These are phyloP conservation scores for Plumapathes pennacea DNA, from an alignment of 92 coral and sea anemone species.

Conservation along the genomic window DNA sequence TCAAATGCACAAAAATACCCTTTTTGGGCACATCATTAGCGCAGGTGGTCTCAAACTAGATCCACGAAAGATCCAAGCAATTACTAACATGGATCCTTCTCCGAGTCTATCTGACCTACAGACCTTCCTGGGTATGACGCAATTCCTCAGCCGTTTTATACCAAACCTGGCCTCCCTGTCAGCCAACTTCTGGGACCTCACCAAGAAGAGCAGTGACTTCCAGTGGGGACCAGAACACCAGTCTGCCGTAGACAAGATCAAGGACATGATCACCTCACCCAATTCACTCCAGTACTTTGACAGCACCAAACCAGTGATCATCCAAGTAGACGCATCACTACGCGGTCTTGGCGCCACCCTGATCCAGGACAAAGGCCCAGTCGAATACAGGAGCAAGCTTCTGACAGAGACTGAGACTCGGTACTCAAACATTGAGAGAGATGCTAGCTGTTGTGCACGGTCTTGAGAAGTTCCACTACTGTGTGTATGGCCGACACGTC, in stretches of 20 bases:
- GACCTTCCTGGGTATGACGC: slow-evolving; percentile 70
- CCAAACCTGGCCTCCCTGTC: slow-evolving; percentile 45
- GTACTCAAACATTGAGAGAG: slow-evolving; percentile 65
- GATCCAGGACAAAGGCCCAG: slow-evolving; percentile 61
- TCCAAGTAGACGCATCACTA: slow-evolving; percentile 59
- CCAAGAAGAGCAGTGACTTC: slow-evolving; percentile 44
- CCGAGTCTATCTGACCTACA: slow-evolving; percentile 55
- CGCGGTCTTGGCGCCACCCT: slow-evolving; percentile 62
- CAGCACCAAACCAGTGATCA: slow-evolving; percentile 48
- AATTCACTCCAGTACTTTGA: slow-evolving; percentile 59
- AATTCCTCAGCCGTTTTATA: slow-evolving; percentile 56
- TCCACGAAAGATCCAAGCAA: slow-evolving; percentile 54
- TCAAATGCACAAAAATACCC: slow-evolving; percentile 56
- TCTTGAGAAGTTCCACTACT: slow-evolving; percentile 56
- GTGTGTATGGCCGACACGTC: slow-evolving; percentile 58
- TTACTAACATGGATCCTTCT: slow-evolving; percentile 65
- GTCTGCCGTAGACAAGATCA: slow-evolving; percentile 47
- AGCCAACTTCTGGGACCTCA: slow-evolving; percentile 61
- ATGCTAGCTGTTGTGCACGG: slow-evolving; percentile 66
- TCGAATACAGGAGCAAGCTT: slow-evolving; percentile 59
- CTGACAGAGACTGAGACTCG: slow-evolving; percentile 55
- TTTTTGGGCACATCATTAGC: slow-evolving; percentile 70
- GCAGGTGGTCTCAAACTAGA: slow-evolving; percentile 58
- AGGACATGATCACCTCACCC: slow-evolving; percentile 33
- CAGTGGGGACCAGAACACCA: slow-evolving; percentile 55